phyloP scores from a whole-genome alignment of 2,113 vertebrate species.

The Uropsilus gracilis region DNA sequence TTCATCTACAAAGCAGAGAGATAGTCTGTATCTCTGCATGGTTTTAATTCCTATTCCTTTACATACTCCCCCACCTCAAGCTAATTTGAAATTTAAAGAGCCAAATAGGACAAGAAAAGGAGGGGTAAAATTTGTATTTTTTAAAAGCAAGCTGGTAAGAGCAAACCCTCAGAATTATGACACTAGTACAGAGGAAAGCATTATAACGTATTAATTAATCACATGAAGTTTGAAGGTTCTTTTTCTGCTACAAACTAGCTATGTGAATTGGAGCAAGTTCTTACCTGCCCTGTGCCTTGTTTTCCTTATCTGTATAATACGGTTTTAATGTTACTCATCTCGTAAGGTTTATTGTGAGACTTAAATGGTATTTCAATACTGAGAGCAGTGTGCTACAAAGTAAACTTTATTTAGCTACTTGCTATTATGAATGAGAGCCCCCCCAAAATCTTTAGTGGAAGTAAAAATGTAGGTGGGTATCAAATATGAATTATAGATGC shows the following conservation, averaged over 20 bases:
- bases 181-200: not conserved
- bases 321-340: not conserved
- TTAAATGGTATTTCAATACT: not conserved
- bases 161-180: not conserved
- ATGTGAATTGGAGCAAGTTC: not conserved
- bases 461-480: not conserved
- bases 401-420: not conserved
- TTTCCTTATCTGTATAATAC: not conserved
- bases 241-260: not conserved
- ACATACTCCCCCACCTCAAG: not conserved
- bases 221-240: not conserved
- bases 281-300: not conserved
- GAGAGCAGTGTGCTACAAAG: not conserved
- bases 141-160: not conserved
- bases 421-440: not conserved
- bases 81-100: not conserved
- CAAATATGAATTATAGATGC: not conserved
- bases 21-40: not conserved
- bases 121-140: not conserved
- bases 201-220: not conserved
- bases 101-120: not conserved
- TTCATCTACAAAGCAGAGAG: not conserved
- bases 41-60: not conserved
- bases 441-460: slow-evolving; percentile 9
- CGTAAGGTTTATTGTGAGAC: not conserved